Percentiles rank a stretch among this genome's conserved stretches.
Conservation (phyloP, 2,888 invertebrate species). For the Hyppa rectilinea region DNA sequence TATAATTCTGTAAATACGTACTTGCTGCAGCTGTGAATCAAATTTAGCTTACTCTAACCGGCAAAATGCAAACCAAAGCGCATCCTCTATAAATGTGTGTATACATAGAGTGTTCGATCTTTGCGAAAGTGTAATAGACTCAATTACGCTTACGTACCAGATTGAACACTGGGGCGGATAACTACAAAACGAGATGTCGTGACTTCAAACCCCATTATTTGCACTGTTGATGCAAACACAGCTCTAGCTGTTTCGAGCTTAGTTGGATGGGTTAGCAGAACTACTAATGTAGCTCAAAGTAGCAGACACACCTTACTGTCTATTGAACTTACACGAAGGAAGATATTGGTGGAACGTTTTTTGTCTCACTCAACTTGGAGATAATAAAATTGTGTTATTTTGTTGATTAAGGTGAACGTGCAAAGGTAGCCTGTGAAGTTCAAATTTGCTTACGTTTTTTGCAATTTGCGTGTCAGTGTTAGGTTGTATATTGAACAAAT, state of each 20-base stretch:
- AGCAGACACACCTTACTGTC: background rate
- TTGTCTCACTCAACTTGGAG: background rate
- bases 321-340: too few species aligned
- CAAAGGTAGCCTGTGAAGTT: too few species aligned
- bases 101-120: constrained; percentile 11
- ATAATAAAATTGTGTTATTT: background rate
- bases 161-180: constrained; percentile 20
- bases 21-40: too few species aligned
- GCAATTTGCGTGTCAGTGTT: too few species aligned
- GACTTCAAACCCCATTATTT: constrained; percentile 17
- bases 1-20: too few species aligned
- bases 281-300: background rate
- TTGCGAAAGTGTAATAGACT: background rate
- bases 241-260: constrained; percentile 16
- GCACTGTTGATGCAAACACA: constrained; percentile 20
- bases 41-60: too few species aligned
- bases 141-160: too few species aligned
- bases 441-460: too few species aligned
- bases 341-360: background rate
- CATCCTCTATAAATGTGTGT: too few species aligned
- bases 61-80: too few species aligned
- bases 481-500: too few species aligned
- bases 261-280: background rate
- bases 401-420: background rate
- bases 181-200: constrained; percentile 22